These are phyloP conservation scores for Ophioninae sp. DNA, from an alignment of 2,888 invertebrate genomes.

Conservation along the genomic window DNA sequence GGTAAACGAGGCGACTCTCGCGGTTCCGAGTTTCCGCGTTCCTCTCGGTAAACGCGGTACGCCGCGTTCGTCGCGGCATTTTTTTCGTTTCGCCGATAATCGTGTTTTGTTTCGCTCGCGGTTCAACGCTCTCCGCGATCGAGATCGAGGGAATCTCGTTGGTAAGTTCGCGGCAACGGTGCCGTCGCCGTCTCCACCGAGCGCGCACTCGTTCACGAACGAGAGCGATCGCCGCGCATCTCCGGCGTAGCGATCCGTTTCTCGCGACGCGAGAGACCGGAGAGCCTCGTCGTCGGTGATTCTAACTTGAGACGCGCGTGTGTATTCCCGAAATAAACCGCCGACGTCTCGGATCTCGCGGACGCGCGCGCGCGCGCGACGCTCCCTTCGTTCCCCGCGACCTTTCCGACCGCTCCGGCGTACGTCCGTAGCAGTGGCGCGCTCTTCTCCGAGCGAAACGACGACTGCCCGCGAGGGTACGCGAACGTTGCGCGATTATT, in stretches of 20 bases:
- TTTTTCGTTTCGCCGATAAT: too few species aligned
- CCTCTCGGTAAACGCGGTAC: too few species aligned
- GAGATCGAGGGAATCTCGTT: too few species aligned
- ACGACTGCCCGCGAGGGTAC: conserved; percentile 30
- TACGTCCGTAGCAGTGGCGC: conserved; percentile 24
- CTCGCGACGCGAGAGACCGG: background rate
- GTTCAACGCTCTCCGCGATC: too few species aligned
- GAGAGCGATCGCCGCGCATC: background rate
- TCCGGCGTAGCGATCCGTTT: background rate
- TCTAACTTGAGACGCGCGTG: conserved; percentile 71
- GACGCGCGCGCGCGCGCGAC: conserved; percentile 26
- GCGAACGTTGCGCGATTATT: conserved; percentile 13
- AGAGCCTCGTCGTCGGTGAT: conserved; percentile 52
- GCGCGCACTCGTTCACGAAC: too few species aligned
- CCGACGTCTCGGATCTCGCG: conserved; percentile 55
- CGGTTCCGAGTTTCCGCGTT: too few species aligned
- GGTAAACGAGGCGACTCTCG: too few species aligned
- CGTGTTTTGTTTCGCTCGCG: too few species aligned
- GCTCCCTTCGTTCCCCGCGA: conserved; percentile 11
- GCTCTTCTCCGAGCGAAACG: conserved; percentile 31
- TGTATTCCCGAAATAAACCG: conserved; percentile 73
- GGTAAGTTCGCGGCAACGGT: too few species aligned
- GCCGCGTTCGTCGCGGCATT: too few species aligned
- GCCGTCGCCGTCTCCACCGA: too few species aligned
- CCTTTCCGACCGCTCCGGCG: conserved; percentile 20